These are phyloP conservation scores for Carassius carassius DNA, from an alignment of 2,113 vertebrate genomes.

Conservation along the genomic window DNA sequence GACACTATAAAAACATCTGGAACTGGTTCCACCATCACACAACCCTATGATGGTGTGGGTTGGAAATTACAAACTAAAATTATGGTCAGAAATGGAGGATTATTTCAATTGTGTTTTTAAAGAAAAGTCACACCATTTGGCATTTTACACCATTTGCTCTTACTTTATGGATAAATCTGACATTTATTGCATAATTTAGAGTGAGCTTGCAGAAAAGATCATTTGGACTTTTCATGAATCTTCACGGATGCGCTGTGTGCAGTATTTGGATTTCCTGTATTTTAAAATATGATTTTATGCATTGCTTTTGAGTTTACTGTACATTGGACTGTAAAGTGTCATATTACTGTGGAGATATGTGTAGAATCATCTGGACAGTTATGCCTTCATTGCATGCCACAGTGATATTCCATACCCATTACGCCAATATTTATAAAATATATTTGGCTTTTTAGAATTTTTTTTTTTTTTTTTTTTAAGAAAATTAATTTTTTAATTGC, in stretches of 20 bases:
- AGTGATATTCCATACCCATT: neutral
- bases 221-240: neutral
- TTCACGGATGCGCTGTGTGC: neutral
- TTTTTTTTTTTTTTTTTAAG: neutral
- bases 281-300: neutral
- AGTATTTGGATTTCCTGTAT: no score
- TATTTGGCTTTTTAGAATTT: neutral
- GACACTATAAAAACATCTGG: neutral
- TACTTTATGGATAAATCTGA: neutral
- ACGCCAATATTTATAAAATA: neutral
- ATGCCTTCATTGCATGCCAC: neutral
- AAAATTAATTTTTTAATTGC: neutral
- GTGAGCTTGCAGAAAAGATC: neutral
- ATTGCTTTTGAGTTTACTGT: neutral
- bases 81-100: neutral
- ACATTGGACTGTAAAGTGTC: neutral
- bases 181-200: neutral
- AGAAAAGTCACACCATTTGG: neutral
- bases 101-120: neutral
- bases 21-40: neutral
- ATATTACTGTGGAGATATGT: neutral
- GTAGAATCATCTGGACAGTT: neutral
- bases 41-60: neutral
- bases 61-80: neutral
- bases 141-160: neutral